Conservation (phyloP, 2,113 vertebrate genomes). For the Narcine bancroftii region DNA sequence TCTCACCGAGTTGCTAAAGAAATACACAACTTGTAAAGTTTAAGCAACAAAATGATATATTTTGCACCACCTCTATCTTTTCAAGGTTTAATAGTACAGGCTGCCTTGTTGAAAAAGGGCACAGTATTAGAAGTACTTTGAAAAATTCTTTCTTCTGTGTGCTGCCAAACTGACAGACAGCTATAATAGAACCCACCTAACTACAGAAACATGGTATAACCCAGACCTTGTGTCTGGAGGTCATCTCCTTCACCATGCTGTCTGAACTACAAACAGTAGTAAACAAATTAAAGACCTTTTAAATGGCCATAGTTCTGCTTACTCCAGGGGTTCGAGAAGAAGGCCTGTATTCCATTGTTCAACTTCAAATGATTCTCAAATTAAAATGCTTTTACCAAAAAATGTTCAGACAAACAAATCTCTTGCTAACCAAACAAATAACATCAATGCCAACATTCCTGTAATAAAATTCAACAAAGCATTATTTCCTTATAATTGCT, state of each 20-base stretch:
- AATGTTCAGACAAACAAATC: background rate
- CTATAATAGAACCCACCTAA: constrained; percentile 18
- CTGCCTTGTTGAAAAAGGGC: background rate
- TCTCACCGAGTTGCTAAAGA: background rate
- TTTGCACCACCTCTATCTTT: background rate
- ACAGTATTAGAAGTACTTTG: background rate
- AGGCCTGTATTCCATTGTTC: background rate
- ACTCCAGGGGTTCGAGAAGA: constrained; percentile 11
- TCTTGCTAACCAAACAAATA: constrained; percentile 4
- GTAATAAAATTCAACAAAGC: background rate
- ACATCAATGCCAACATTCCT: background rate
- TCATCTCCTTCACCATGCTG: constrained; percentile 13
- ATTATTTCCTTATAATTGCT: background rate
- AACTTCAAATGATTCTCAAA: constrained; percentile 20
- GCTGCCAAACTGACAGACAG: constrained; percentile 18
- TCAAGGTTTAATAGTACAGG: background rate
- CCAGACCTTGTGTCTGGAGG: constrained; percentile 30
- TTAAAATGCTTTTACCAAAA: constrained; percentile 1
- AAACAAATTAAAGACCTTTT: constrained; percentile 36
- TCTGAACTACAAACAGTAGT: constrained; percentile 33
- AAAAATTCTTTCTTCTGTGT: constrained; percentile 18
- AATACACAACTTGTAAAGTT: background rate
- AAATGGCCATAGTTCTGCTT: constrained; percentile 12
- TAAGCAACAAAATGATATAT: background rate
- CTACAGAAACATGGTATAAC: constrained; percentile 34